Percentiles rank a stretch among this genome's conserved stretches.
Conservation (phyloP, 2,797 vertebrate genomes). For the Pelochelys cantorii region DNA sequence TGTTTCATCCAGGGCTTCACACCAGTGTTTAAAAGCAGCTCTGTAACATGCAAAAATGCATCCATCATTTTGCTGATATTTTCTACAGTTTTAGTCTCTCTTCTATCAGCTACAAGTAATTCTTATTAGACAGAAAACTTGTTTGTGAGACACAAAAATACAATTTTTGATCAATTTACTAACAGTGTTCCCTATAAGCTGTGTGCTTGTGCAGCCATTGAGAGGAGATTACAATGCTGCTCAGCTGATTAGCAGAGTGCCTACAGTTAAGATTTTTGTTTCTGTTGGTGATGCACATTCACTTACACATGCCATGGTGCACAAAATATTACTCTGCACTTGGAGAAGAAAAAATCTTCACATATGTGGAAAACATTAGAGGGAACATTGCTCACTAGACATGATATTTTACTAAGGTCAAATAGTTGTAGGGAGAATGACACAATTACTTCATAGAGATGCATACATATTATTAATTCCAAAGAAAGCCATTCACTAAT, state of each 20-base stretch:
- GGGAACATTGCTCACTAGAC: neutral
- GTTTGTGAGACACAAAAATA: neutral
- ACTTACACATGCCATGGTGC: too few species aligned
- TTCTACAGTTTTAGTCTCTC: conserved; percentile 41
- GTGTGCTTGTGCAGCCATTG: too few species aligned
- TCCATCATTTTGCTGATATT: conserved; percentile 53
- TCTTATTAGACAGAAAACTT: conserved; percentile 12
- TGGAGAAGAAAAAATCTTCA: too few species aligned
- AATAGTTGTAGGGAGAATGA: neutral
- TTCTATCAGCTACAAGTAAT: conserved; percentile 22
- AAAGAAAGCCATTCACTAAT: neutral
- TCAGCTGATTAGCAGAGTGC: too few species aligned
- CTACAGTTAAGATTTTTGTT: too few species aligned
- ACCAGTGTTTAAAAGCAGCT: conserved; percentile 90
- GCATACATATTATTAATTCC: neutral
- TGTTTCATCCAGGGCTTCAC: conserved; percentile 89
- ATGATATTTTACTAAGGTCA: neutral
- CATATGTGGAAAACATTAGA: too few species aligned
- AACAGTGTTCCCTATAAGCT: too few species aligned
- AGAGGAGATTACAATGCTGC: too few species aligned
- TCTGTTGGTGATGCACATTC: too few species aligned
- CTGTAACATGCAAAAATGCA: conserved; percentile 79
- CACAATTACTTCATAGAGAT: neutral
- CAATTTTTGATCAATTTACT: neutral
- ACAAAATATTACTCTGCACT: too few species aligned